Base-by-base conservation (phyloP, 2,797 vertebrate species). In the Alfaro cultratus region DNA sequence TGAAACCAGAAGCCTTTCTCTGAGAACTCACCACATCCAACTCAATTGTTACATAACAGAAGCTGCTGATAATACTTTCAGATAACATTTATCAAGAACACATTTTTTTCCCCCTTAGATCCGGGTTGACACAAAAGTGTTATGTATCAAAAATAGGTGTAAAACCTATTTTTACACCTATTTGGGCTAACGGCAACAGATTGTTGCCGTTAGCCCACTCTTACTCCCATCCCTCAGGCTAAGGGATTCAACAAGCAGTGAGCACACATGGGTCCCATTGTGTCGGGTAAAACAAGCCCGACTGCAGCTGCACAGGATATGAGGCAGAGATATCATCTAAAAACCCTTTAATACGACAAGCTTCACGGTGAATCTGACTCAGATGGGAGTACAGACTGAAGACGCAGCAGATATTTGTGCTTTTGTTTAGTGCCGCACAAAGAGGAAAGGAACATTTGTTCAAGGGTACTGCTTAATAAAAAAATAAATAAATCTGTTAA, bases 231-330 rank as follows among this genome's bases (percentile, higher is more conserved):
- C 84, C 80, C 80, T 62, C 74, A 34, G 80, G 86, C 81, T 41
- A 79, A 55, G 23, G 4, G 51, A 82, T 78, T 87, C 75, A 83
- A 89, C 76, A 55, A 45, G 7, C 76, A 81, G 71, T 74, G 49
- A 83, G 51, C 70, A 90, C 93, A 94, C 90, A 91, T 92, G 88
- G 88, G 84, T 89, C 89, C 82, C 71, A 86, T 92, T 92, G 82
- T 80, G 71, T 55, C 43, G 68, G 74, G 77, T 73, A 82, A 77
- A 89, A 67, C 51, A 75, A 78, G 77, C 78, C 74, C 62, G 82
- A 82, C 41, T 81, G 82, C 92, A 95, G 92, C 92, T 94, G 92
- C 78, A 39, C 89, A 88, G 90, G 92, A 94, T 92, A 86, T 91
- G 88, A 91, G 79, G 70, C 51, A 49, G 71, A 86, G 53, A 83